Conservation (phyloP, 2,797 vertebrate genomes). For the Lophotriccus pileatus region DNA sequence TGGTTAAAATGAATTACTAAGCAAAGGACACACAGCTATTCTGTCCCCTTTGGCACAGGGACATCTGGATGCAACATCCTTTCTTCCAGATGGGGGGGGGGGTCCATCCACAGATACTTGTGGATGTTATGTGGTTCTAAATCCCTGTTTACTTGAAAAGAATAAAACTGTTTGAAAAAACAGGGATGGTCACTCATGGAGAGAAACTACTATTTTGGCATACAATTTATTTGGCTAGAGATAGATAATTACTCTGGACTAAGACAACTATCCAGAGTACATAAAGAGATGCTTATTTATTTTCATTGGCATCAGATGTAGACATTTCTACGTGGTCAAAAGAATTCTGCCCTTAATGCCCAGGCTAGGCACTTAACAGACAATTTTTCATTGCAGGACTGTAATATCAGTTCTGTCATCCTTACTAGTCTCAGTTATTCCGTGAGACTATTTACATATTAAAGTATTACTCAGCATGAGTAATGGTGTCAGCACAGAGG, state of each 20-base stretch:
- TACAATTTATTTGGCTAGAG: not conserved
- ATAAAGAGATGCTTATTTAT: not conserved
- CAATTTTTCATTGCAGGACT: not conserved
- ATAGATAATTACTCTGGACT: not conserved
- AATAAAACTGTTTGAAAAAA: not conserved
- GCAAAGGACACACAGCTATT: not conserved
- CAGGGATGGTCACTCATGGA: not conserved
- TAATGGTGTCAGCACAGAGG: slow-evolving; percentile 1
- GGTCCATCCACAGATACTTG: not conserved
- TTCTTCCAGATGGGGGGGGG: not conserved
- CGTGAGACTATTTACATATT: slow-evolving; percentile 28
- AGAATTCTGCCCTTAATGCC: not conserved
- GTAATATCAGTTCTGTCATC: slow-evolving; percentile 5
- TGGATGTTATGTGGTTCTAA: not conserved
- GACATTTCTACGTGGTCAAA: not conserved
- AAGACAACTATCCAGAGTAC: not conserved
- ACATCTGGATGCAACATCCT: not conserved
- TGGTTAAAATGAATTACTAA: not conserved
- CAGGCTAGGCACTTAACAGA: not conserved
- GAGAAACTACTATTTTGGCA: not conserved
- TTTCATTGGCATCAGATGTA: not conserved
- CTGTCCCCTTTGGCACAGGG: not conserved
- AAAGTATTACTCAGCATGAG: slow-evolving; percentile 33
- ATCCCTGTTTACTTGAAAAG: not conserved
- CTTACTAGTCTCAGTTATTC: not conserved